These are phyloP conservation scores for Acanthoscelides obtectus DNA, from an alignment of 2,888 invertebrate species.

Conservation along the genomic window DNA sequence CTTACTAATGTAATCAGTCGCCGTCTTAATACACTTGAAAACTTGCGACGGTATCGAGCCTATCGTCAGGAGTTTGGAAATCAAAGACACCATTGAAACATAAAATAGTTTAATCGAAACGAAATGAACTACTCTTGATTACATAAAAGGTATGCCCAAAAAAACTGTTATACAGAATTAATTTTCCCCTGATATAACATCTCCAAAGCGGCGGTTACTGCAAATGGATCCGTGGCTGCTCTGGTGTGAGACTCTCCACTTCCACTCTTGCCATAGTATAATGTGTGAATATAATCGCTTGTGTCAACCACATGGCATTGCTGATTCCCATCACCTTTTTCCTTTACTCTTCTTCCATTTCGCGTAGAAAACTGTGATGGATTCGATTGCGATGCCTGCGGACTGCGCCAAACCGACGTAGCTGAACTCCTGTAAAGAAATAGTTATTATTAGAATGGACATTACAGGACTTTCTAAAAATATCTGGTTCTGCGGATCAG, in stretches of 20 bases:
- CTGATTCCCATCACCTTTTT: slow-evolving; percentile 50
- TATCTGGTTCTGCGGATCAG: too few species aligned
- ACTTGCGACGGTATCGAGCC: too few species aligned
- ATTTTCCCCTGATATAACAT: not conserved
- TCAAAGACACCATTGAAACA: not conserved
- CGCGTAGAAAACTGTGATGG: slow-evolving; percentile 75
- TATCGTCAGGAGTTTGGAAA: too few species aligned
- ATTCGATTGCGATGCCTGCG: slow-evolving; percentile 77
- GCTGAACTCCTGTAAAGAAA: slow-evolving; percentile 55
- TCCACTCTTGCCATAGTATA: not conserved
- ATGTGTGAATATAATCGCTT: slow-evolving; percentile 1
- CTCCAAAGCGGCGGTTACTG: not conserved
- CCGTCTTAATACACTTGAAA: too few species aligned
- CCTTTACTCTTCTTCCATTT: slow-evolving; percentile 78
- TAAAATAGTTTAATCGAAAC: not conserved
- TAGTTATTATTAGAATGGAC: not conserved
- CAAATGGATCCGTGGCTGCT: not conserved
- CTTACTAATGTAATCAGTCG: too few species aligned
- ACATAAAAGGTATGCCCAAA: not conserved
- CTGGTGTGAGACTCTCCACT: not conserved
- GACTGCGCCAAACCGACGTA: slow-evolving; percentile 73
- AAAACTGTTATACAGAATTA: not conserved
- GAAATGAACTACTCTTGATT: not conserved
- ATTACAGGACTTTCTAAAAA: too few species aligned
- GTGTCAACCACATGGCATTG: not conserved